Conservation (phyloP, 2,888 invertebrate species). For the Lycaena phlaeas region DNA sequence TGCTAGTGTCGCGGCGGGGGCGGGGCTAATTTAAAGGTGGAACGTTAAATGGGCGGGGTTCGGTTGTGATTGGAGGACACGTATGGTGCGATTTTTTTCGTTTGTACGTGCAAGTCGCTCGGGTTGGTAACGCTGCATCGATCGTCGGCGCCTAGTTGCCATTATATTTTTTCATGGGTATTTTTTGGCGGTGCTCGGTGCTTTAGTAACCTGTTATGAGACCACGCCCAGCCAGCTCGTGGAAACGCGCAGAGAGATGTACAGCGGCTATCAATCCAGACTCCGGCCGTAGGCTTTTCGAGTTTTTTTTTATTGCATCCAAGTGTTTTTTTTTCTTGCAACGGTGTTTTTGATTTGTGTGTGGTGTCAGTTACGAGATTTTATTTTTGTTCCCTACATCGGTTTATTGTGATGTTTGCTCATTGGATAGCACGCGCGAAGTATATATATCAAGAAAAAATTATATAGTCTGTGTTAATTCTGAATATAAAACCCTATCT, state of each 20-base stretch:
- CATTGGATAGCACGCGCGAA: background rate
- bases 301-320: conserved; percentile 41
- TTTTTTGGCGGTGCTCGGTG: conserved; percentile 64
- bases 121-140: conserved; percentile 65
- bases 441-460: no score
- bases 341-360: conserved; percentile 50
- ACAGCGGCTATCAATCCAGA: conserved; percentile 56
- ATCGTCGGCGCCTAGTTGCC: conserved; percentile 61
- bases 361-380: conserved; percentile 32
- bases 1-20: conserved; percentile 43
- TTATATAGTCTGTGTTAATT: no score
- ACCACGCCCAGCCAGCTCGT: conserved; percentile 58
- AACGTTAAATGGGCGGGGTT: conserved; percentile 36
- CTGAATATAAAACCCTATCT: no score
- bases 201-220: conserved; percentile 65
- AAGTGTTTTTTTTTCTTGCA: conserved; percentile 52
- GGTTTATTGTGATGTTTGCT: conserved; percentile 9
- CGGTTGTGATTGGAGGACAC: conserved; percentile 37
- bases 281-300: conserved; percentile 51
- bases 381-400: conserved; percentile 13
- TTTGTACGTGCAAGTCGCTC: conserved; percentile 49
- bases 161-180: conserved; percentile 71
- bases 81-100: conserved; percentile 57
- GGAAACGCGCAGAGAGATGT: conserved; percentile 43
- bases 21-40: conserved; percentile 41